These are phyloP conservation scores for Dermolepida albohirtum DNA, from an alignment of 2,888 invertebrate species.

Conservation along the genomic window DNA sequence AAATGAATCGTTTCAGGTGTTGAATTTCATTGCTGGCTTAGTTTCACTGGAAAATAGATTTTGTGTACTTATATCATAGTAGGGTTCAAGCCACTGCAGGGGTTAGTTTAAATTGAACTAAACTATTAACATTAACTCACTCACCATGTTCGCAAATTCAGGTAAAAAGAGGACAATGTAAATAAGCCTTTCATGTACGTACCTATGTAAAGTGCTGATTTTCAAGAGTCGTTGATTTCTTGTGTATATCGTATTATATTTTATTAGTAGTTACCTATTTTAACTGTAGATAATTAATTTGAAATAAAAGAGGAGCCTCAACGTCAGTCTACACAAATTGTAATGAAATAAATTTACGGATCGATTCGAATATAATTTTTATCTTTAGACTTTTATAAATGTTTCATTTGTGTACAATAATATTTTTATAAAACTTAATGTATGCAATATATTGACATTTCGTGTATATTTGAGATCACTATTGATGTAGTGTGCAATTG, in stretches of 20 bases:
- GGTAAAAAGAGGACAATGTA: slow-evolving; percentile 47
- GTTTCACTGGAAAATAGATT: no score
- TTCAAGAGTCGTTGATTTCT: slow-evolving; percentile 39
- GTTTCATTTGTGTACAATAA: slow-evolving; percentile 50
- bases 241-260: slow-evolving; percentile 40
- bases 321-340: slow-evolving; percentile 8
- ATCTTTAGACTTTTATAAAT: slow-evolving; percentile 38
- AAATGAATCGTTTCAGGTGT: not conserved
- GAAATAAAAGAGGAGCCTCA: slow-evolving; percentile 18
- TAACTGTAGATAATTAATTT: slow-evolving; percentile 40
- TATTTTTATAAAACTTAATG: slow-evolving; percentile 54
- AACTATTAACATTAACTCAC: slow-evolving; percentile 13
- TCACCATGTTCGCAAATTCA: slow-evolving; percentile 43
- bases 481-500: slow-evolving; percentile 50
- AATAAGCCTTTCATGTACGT: slow-evolving; percentile 56
- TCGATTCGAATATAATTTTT: slow-evolving; percentile 37
- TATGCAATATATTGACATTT: slow-evolving; percentile 49
- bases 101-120: slow-evolving; percentile 30
- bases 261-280: slow-evolving; percentile 45
- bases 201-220: slow-evolving; percentile 53
- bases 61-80: no score
- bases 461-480: slow-evolving; percentile 49
- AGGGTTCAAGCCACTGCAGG: not conserved
- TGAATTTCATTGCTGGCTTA: not conserved
- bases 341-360: slow-evolving; percentile 16